Percentiles rank a stretch among this genome's conserved stretches.
phyloP scores from a whole-genome alignment of 2,113 vertebrate species.

The Callionymus lyra region DNA sequence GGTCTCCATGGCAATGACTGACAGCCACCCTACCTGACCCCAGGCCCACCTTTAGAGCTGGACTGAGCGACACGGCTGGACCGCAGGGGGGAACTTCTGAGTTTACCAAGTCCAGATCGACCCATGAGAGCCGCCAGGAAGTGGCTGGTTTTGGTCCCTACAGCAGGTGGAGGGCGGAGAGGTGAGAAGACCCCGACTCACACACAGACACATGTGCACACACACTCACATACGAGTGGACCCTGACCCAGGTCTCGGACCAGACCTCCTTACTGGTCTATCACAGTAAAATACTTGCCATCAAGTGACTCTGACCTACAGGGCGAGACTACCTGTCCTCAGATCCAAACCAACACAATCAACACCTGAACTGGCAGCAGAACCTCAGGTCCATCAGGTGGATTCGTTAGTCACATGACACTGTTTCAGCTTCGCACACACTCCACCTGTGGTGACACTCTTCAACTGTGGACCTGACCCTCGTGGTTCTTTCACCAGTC shows the following conservation, averaged over 20 bases:
- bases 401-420: no score
- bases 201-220: constrained; percentile 11
- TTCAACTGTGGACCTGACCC: no score
- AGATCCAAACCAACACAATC: no score
- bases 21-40: constrained; percentile 65
- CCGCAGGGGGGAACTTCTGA: constrained; percentile 60
- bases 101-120: constrained; percentile 61
- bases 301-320: no score
- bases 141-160: constrained; percentile 59
- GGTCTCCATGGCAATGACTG: constrained; percentile 61
- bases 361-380: no score
- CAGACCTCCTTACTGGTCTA: no score
- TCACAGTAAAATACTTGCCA: no score
- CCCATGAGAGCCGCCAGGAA: constrained; percentile 67
- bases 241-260: constrained; percentile 10
- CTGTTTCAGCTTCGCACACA: no score
- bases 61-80: constrained; percentile 56
- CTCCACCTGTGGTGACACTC: no score
- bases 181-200: constrained; percentile 37
- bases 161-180: constrained; percentile 47
- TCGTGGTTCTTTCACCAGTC: no score
- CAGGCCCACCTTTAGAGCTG: constrained; percentile 66
- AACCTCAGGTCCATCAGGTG: no score
- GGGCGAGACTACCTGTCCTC: no score
- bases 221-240: constrained; percentile 32